phyloP scores from a whole-genome alignment of 2,888 invertebrate species.

The Caenorhabditis becei region DNA sequence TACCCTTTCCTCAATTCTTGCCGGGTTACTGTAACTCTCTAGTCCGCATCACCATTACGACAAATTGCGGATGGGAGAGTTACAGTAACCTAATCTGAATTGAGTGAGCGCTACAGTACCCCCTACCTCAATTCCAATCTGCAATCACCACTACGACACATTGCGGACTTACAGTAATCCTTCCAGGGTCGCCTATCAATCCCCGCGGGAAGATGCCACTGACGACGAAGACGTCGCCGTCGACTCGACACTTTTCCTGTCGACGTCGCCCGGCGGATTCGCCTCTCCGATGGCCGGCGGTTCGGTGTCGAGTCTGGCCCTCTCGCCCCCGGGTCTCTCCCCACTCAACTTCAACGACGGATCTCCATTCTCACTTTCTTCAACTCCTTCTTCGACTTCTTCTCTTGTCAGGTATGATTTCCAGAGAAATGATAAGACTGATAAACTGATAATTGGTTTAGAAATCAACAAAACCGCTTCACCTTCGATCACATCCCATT shows the following conservation, averaged over 20 bases:
- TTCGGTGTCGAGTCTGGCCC: constrained; percentile 55
- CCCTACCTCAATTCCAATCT: too few species aligned
- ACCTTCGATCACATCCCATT: constrained; percentile 72
- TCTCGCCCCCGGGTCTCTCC: constrained; percentile 79
- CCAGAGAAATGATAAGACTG: too few species aligned
- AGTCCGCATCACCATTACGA: too few species aligned
- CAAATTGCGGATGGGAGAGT: too few species aligned
- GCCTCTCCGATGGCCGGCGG: constrained; percentile 47
- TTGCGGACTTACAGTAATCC: too few species aligned
- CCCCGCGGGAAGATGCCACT: constrained; percentile 49
- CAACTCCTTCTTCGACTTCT: constrained; percentile 70
- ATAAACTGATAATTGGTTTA: constrained; percentile 3
- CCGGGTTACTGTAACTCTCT: too few species aligned
- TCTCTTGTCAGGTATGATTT: constrained; percentile 38
- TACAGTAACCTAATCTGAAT: too few species aligned
- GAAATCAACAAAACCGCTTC: constrained; percentile 62
- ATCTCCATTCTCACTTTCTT: constrained; percentile 73
- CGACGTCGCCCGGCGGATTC: constrained; percentile 49
- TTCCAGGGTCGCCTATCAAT: constrained; percentile 55
- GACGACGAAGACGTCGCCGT: constrained; percentile 54
- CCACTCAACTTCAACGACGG: constrained; percentile 77
- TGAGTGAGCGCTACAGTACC: too few species aligned
- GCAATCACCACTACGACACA: too few species aligned
- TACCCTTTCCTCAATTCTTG: too few species aligned
- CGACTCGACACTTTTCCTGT: constrained; percentile 55